Evolutionary conservation across 2,888 invertebrate species (phyloP).

Genomic region (Ormia ochracea): DNA sequence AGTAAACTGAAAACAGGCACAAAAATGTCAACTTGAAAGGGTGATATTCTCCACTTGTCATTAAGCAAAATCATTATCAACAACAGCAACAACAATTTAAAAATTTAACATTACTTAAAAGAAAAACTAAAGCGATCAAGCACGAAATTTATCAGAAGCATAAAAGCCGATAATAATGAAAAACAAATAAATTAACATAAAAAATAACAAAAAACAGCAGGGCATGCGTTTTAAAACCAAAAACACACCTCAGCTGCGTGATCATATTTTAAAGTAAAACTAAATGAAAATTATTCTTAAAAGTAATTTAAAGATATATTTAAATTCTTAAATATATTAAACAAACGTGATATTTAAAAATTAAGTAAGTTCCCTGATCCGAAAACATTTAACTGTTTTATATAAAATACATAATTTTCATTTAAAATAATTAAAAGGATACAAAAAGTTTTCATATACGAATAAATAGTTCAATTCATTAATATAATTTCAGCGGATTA

Average conservation of each 20-base stretch:
- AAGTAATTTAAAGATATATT: not conserved
- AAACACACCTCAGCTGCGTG: constrained; percentile 21
- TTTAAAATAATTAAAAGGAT: constrained; percentile 33
- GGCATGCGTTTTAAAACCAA: not conserved
- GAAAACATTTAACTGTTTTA: not conserved
- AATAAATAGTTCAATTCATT: too few relatives aligned
- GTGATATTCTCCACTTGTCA: constrained; percentile 13
- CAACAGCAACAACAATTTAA: not conserved
- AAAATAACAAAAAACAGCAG: not conserved
- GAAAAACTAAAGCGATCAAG: not conserved
- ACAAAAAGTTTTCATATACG: too few relatives aligned
- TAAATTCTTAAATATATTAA: not conserved
- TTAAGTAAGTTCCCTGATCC: constrained; percentile 29
- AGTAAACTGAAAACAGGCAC: not conserved
- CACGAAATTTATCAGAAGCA: not conserved
- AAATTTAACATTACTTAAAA: not conserved
- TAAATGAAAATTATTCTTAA: not conserved
- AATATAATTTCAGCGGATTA: too few relatives aligned
- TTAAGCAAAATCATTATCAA: not conserved
- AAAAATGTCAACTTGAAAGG: constrained; percentile 7
- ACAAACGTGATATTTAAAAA: constrained; percentile 33
- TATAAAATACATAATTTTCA: not conserved
- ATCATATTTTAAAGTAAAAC: not conserved
- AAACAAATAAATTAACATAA: not conserved
- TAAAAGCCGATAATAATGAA: not conserved